Base-by-base conservation (phyloP, 2,888 invertebrate species). In the Odiellus spinosus region DNA sequence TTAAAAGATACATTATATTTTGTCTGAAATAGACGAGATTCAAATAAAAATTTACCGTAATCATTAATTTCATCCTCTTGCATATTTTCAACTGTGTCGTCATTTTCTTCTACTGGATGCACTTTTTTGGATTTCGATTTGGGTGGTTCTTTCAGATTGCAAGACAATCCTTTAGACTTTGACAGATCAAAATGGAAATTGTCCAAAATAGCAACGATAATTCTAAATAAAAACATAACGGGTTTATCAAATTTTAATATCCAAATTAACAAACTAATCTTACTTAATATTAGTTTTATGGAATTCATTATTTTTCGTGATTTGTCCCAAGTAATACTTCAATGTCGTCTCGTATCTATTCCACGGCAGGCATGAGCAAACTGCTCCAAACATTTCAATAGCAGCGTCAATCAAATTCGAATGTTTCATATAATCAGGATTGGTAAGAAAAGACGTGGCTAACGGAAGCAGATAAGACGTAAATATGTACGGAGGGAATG, bases 131-230 rank as follows among this genome's bases (percentile, higher is more conserved):
- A 4, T 8, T 26, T 26, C 8, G 26, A 4, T 8, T 26, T 26
- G 26, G 38, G 32, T 14, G 33, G 21, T 26, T 26, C 15, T 42
- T 21, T 35, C 4, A 20, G n/a, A 36, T 44, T 19, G 19, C 35
- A 12, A 6, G 14, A 32, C 44, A 40, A 33, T 45, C 44, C 49
- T 21, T 35, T 34, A 19, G 52, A 50, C 14, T 50, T 40, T 12
- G 50, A 46, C 42, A 93, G 71, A 69, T 93, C 85, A 64, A 82
- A 95, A 67, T 93, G 93, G 61, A 93, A 95, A 1, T 82, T 77
- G 62, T 93, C 87, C 53, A 95, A 70, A 51, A 95, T 78, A 1
- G 76, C 76, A 3, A 67, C 66, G 35, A 70, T 58, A 12, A 70
- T 60, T 51, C 69, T 65, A 57, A 26, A 26, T 26, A 6, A 20